Evolutionary conservation across 2,113 vertebrate species (phyloP).

Genomic region (Lates calcarifer): DNA sequence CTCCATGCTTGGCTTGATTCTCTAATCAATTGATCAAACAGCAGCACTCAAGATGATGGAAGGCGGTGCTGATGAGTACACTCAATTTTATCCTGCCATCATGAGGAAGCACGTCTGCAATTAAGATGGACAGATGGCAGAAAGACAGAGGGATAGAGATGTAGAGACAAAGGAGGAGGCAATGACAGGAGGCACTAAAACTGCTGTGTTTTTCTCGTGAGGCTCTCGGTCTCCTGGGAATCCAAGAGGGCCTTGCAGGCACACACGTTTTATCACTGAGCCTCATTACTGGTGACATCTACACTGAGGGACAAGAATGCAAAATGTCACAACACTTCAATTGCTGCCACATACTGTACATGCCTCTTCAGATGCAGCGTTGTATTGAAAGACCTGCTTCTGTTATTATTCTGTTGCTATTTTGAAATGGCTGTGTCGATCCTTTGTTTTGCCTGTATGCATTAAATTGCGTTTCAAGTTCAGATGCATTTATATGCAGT

Average conservation of each 20-base stretch:
- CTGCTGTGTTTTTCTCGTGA: constrained; percentile 44
- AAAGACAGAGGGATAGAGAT: constrained; percentile 52
- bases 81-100: constrained; percentile 63
- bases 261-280: constrained; percentile 70
- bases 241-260: constrained; percentile 36
- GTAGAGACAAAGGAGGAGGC: constrained; percentile 42
- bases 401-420: no score
- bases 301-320: constrained; percentile 66
- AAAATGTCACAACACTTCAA: constrained; percentile 73
- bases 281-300: constrained; percentile 74
- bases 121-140: constrained; percentile 80
- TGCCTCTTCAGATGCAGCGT: constrained; percentile 20
- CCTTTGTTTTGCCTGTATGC: constrained; percentile 22
- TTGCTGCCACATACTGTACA: constrained; percentile 56
- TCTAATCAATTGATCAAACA: constrained; percentile 78
- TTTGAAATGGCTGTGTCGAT: constrained; percentile 44
- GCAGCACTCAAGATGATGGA: constrained; percentile 69
- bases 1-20: constrained; percentile 69
- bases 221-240: constrained; percentile 57
- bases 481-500: constrained; percentile 20
- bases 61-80: constrained; percentile 69
- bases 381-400: constrained; percentile 25
- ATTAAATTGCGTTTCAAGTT: constrained; percentile 14
- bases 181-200: constrained; percentile 59
- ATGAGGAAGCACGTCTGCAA: constrained; percentile 67